phyloP scores from a whole-genome alignment of 2,113 vertebrate species.

The Lipophrys pholis region DNA sequence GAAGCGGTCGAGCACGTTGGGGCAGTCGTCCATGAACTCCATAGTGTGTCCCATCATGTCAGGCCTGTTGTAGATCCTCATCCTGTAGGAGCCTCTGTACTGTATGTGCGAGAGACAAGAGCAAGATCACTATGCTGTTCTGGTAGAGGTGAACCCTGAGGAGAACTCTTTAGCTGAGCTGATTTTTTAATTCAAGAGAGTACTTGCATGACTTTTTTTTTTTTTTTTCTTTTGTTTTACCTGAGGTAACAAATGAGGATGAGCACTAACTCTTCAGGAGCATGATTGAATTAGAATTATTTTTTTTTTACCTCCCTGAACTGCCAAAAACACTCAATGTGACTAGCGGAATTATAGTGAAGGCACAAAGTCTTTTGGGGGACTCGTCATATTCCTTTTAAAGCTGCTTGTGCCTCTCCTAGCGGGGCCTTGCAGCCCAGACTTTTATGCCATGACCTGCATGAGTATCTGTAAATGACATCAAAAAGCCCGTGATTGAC shows the following conservation, averaged over 20 bases:
- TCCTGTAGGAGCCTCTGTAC: slow-evolving; percentile 80
- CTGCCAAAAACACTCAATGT: slow-evolving; percentile 68
- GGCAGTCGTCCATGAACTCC: slow-evolving; percentile 82
- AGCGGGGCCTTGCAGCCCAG: slow-evolving; percentile 71
- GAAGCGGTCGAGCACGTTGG: slow-evolving; percentile 79
- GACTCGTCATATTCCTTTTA: slow-evolving; percentile 73
- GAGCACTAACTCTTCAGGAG: slow-evolving; percentile 41
- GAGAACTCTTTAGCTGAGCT: slow-evolving; percentile 13
- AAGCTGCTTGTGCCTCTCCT: slow-evolving; percentile 72
- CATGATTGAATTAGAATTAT: slow-evolving; percentile 46
- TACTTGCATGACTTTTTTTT: slow-evolving; percentile 19
- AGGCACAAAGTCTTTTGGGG: slow-evolving; percentile 68
- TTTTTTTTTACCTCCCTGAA: slow-evolving; percentile 26
- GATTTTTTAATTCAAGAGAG: slow-evolving; percentile 48
- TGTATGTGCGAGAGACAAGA: slow-evolving; percentile 47
- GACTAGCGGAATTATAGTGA: slow-evolving; percentile 77
- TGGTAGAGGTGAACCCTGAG: slow-evolving; percentile 3
- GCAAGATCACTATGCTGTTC: slow-evolving; percentile 22
- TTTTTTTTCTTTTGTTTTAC: neutral
- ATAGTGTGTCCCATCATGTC: slow-evolving; percentile 77
- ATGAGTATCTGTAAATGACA: slow-evolving; percentile 76
- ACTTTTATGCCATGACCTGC: slow-evolving; percentile 71
- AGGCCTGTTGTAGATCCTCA: slow-evolving; percentile 82
- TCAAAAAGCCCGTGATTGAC: slow-evolving; percentile 79
- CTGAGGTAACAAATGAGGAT: slow-evolving; percentile 31